A percentile compares a stretch with the other conserved stretches of the same genome.
Evolutionary conservation across 2,797 vertebrate species (phyloP).

Genomic region (Gymnothorax reevesii): DNA sequence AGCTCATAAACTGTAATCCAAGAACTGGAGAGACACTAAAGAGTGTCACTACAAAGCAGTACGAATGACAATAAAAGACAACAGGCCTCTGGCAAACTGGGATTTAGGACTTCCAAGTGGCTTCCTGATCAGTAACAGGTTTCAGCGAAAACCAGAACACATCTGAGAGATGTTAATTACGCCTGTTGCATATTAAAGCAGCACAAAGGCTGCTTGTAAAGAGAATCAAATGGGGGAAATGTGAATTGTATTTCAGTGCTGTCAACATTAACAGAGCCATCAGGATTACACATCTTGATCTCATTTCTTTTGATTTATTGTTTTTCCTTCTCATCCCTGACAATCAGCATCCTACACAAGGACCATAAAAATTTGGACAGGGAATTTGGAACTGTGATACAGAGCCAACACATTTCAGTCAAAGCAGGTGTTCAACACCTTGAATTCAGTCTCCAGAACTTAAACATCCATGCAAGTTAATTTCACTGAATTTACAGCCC

Average conservation of each 20-base stretch:
- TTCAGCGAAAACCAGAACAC: not conserved
- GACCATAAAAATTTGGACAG: too few relatives aligned
- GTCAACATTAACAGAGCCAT: not conserved
- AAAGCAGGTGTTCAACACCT: too few relatives aligned
- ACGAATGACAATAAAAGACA: not conserved
- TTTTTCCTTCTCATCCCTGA: not conserved
- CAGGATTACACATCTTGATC: not conserved
- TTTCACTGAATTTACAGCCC: too few relatives aligned
- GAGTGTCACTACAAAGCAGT: not conserved
- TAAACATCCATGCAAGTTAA: too few relatives aligned
- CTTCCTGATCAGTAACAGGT: not conserved
- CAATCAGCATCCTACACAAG: too few relatives aligned
- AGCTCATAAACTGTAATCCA: not conserved
- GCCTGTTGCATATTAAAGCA: not conserved
- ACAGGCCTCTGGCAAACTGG: not conserved
- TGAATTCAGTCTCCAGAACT: too few relatives aligned
- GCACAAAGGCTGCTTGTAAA: not conserved
- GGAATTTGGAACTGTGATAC: too few relatives aligned
- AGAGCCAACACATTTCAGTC: too few relatives aligned
- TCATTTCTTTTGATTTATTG: not conserved
- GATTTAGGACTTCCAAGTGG: not conserved
- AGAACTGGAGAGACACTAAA: not conserved
- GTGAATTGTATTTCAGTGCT: not conserved
- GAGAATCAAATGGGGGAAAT: not conserved
- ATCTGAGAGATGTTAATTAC: slow-evolving; percentile 22